Evolutionary conservation across 2,888 invertebrate genomes (phyloP).

Genomic region (Drosophila diplacantha): DNA sequence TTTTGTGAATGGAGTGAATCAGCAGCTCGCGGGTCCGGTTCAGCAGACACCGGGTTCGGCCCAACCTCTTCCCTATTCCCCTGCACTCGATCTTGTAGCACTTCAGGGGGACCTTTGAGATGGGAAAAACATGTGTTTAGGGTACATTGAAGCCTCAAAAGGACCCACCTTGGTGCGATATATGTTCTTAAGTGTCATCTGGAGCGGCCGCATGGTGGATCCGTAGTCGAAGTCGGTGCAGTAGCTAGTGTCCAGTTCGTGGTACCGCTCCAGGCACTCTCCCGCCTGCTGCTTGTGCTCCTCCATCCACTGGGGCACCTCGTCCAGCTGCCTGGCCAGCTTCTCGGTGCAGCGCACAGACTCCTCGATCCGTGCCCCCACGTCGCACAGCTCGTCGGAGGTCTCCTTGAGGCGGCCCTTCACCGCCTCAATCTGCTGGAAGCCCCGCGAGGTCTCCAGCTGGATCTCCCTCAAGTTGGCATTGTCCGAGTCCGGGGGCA

Average conservation of each 20-base stretch:
- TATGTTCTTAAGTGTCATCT: background rate
- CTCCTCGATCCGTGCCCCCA: background rate
- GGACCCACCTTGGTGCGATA: background rate
- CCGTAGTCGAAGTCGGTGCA: conserved; percentile 3
- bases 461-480: background rate
- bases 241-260: conserved; percentile 6
- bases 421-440: background rate
- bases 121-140: no score
- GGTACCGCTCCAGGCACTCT: conserved; percentile 31
- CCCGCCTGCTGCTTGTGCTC: conserved; percentile 4
- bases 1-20: background rate
- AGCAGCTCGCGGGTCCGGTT: background rate
- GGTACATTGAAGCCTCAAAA: background rate
- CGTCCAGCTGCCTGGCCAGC: background rate
- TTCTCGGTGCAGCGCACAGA: background rate
- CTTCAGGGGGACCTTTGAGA: background rate
- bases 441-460: conserved; percentile 5
- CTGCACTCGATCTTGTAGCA: conserved; percentile 1
- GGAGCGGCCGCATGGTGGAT: background rate
- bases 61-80: background rate
- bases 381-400: background rate
- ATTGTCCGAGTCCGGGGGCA: background rate
- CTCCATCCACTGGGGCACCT: conserved; percentile 21
- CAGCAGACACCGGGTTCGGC: background rate
- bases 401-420: background rate